These are phyloP conservation scores for Ctenodactylus gundi DNA, from an alignment of 2,113 vertebrate species.

Conservation along the genomic window DNA sequence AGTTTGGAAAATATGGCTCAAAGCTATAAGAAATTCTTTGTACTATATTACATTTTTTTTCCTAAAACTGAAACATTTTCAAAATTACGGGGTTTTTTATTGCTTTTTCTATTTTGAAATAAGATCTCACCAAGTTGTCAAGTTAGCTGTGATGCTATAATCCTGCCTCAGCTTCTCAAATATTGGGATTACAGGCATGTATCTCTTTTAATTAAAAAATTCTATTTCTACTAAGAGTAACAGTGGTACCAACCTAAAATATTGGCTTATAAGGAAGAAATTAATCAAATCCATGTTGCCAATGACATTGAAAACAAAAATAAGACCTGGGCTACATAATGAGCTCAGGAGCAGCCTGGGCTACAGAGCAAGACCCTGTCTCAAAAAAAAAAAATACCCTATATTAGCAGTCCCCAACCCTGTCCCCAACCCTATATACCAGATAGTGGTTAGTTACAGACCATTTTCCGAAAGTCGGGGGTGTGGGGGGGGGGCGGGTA, in stretches of 20 bases:
- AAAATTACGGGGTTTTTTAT: conserved; percentile 25
- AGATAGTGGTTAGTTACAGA: too few species aligned
- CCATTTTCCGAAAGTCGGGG: too few species aligned
- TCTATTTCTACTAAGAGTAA: conserved; percentile 21
- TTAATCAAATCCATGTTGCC: conserved; percentile 16
- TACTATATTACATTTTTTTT: not conserved
- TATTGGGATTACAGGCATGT: not conserved
- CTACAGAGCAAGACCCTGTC: too few species aligned
- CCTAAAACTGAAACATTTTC: conserved; percentile 35
- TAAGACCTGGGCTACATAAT: too few species aligned
- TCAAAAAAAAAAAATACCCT: too few species aligned
- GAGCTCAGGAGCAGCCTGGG: too few species aligned
- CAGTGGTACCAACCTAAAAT: not conserved
- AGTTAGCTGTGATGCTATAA: not conserved
- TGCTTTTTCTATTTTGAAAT: not conserved
- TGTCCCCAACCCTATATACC: too few species aligned
- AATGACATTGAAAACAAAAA: conserved; percentile 48
- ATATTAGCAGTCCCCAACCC: too few species aligned
- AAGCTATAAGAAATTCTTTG: conserved; percentile 14
- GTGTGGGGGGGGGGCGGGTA: too few species aligned
- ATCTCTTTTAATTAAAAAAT: not conserved
- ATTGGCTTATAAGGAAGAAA: conserved; percentile 42
- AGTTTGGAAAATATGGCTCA: not conserved
- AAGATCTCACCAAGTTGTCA: not conserved
- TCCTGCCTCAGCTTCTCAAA: not conserved